Conservation (phyloP, 2,797 vertebrate genomes). For the Hyperoplus lanceolatus region DNA sequence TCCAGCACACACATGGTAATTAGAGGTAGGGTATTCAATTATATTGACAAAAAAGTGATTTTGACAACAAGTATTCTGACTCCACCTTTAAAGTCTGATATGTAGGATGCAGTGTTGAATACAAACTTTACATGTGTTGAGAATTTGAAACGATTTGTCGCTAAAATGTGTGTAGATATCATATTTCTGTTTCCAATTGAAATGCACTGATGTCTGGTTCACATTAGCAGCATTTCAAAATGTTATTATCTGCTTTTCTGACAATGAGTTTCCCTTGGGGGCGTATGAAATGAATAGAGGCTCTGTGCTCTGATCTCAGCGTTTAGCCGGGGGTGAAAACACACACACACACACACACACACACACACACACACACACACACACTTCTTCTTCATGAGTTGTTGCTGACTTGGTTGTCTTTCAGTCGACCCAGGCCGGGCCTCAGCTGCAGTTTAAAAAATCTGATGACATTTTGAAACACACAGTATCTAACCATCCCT, state of each 20-base stretch:
- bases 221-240: neutral
- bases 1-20: no score
- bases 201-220: neutral
- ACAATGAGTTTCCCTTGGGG: neutral
- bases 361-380: neutral
- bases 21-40: no score
- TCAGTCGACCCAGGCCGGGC: neutral
- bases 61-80: no score
- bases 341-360: neutral
- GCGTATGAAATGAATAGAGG: neutral
- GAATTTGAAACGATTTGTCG: neutral
- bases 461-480: neutral
- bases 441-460: slow-evolving; percentile 9
- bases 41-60: no score
- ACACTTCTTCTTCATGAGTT: neutral
- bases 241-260: neutral
- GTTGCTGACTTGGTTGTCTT: slow-evolving; percentile 13
- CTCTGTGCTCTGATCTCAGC: neutral
- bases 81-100: no score
- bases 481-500: slow-evolving; percentile 10
- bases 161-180: neutral
- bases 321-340: neutral
- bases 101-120: neutral
- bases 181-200: neutral
- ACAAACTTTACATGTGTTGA: neutral